Conservation (phyloP, 2,797 vertebrate species). For the Manis crassicaudata region DNA sequence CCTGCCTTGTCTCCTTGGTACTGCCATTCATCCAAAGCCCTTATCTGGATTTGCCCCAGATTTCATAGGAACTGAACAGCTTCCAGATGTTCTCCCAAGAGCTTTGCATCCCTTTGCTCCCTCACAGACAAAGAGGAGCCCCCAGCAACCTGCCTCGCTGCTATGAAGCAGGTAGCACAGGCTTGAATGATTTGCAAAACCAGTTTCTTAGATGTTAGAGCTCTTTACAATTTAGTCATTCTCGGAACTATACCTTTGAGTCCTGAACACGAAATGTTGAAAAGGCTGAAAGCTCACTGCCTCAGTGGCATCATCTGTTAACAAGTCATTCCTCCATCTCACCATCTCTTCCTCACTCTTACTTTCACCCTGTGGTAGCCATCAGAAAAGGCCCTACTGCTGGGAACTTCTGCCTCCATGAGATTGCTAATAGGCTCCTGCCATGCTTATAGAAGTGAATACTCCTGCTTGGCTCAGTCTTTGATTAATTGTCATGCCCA, state of each 20-base stretch:
- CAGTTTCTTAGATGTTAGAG: background rate
- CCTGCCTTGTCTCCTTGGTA: slow-evolving; percentile 25
- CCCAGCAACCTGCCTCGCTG: background rate
- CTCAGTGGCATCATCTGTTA: background rate
- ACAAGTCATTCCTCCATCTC: background rate
- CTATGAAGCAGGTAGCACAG: slow-evolving; percentile 3
- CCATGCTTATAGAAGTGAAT: slow-evolving; percentile 5
- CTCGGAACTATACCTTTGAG: background rate
- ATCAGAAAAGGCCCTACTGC: slow-evolving; percentile 19
- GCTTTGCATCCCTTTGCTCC: slow-evolving; percentile 52
- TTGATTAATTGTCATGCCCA: slow-evolving; percentile 42
- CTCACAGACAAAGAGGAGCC: slow-evolving; percentile 15
- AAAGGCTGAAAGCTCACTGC: background rate
- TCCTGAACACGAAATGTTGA: background rate
- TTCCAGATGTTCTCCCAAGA: slow-evolving; percentile 43
- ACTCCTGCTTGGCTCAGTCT: slow-evolving; percentile 28
- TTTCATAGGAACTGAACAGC: slow-evolving; percentile 49
- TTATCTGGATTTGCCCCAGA: slow-evolving; percentile 48
- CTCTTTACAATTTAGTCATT: background rate
- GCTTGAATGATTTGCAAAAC: background rate
- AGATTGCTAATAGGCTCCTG: slow-evolving; percentile 23
- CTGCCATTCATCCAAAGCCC: slow-evolving; percentile 33
- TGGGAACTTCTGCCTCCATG: slow-evolving; percentile 44
- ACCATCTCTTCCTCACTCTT: background rate
- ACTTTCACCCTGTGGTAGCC: background rate